phyloP scores from a whole-genome alignment of 2,113 vertebrate genomes.

The Sebastes fasciatus region DNA sequence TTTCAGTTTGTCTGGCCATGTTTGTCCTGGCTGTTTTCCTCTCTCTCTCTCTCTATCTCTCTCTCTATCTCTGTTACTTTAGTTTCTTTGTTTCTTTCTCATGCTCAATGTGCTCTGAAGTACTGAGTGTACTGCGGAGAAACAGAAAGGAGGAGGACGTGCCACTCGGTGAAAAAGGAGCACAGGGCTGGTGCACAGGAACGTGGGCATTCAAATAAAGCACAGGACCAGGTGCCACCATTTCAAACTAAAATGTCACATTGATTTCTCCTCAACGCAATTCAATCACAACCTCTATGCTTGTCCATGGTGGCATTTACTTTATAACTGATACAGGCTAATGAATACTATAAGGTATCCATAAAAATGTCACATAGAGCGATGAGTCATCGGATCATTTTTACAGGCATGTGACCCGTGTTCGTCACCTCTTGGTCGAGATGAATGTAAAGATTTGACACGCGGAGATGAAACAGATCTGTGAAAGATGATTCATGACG shows the following conservation, averaged over 20 bases:
- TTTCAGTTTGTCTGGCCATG: slow-evolving; percentile 18
- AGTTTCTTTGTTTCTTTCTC: background rate
- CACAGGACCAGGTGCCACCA: background rate
- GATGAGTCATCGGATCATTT: background rate
- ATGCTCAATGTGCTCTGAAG: background rate
- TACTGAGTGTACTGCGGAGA: background rate
- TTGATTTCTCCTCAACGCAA: slow-evolving; percentile 30
- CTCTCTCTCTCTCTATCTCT: background rate
- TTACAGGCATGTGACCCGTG: background rate
- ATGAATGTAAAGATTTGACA: slow-evolving; percentile 12
- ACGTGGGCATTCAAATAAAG: slow-evolving; percentile 15
- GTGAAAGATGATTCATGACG: slow-evolving; percentile 17
- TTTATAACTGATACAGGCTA: background rate
- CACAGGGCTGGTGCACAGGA: background rate
- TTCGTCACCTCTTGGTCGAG: background rate
- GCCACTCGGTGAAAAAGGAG: background rate
- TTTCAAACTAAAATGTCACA: slow-evolving; percentile 28
- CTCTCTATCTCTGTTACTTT: background rate
- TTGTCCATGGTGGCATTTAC: background rate
- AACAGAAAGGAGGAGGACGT: background rate
- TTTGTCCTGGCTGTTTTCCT: background rate
- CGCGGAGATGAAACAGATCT: slow-evolving; percentile 13
- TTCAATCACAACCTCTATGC: background rate
- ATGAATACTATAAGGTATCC: background rate
- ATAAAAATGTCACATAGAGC: background rate